These are phyloP conservation scores for Synanthedon tipuliformis DNA, from an alignment of 2,888 invertebrate species.

Conservation along the genomic window DNA sequence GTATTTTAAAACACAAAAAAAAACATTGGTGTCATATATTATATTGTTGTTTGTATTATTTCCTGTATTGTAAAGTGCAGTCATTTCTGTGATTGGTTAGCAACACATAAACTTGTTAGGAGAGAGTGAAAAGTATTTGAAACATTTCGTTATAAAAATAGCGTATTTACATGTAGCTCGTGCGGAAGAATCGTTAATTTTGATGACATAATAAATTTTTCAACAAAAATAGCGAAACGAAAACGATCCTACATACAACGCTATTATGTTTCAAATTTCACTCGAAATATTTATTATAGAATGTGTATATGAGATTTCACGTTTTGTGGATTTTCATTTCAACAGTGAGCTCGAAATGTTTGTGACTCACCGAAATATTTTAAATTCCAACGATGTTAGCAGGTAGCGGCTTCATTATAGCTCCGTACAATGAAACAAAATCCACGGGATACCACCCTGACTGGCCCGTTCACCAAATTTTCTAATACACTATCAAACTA, in stretches of 20 bases:
- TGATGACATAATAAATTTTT: conserved; percentile 15
- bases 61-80: too few relatives aligned
- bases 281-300: background rate
- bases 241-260: conserved; percentile 16
- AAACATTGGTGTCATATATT: too few relatives aligned
- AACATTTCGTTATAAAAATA: background rate
- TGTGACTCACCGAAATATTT: conserved; percentile 67
- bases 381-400: conserved; percentile 64
- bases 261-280: conserved; percentile 5
- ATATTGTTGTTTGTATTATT: too few relatives aligned
- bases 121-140: too few relatives aligned
- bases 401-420: conserved; percentile 59
- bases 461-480: conserved; percentile 37
- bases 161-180: conserved; percentile 5
- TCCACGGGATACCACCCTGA: conserved; percentile 55
- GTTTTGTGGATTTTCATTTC: conserved; percentile 4
- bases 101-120: too few relatives aligned
- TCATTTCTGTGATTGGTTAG: too few relatives aligned
- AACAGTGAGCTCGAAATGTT: conserved; percentile 32
- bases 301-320: background rate
- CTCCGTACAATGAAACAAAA: conserved; percentile 46
- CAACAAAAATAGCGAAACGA: conserved; percentile 28
- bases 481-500: conserved; percentile 36
- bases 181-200: conserved; percentile 16
- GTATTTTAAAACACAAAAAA: too few relatives aligned